Conservation (phyloP, 2,113 vertebrate species). For the Rhabdomys dilectus region DNA sequence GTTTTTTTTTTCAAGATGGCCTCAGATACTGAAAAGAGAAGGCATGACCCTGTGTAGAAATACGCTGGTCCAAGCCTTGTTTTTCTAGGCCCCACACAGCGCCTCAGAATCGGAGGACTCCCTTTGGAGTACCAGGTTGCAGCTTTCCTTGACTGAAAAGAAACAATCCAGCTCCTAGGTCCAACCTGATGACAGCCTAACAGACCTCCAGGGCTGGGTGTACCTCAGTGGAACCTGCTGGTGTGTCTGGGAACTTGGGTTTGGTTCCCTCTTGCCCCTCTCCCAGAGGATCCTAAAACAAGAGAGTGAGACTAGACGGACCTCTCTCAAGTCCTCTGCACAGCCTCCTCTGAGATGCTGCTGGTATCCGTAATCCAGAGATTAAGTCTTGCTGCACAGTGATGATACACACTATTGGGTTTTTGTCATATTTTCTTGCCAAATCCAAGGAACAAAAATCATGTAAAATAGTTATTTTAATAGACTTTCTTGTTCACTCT, state of each 20-base stretch:
- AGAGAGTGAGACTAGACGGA: no score
- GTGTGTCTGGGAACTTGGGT: background rate
- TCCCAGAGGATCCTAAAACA: background rate
- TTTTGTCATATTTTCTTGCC: constrained; percentile 22
- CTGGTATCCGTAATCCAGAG: background rate
- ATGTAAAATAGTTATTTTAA: background rate
- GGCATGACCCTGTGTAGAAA: background rate
- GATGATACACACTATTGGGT: background rate
- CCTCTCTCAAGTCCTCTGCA: background rate
- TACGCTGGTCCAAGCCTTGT: background rate
- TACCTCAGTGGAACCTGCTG: background rate
- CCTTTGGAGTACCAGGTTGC: background rate
- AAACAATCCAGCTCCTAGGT: background rate
- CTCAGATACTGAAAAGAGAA: background rate
- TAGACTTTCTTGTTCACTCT: background rate
- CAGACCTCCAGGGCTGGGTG: no score
- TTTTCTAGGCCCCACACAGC: background rate
- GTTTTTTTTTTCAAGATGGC: background rate
- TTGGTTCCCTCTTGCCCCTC: background rate
- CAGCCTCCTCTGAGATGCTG: no score
- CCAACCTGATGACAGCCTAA: background rate
- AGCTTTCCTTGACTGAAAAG: background rate
- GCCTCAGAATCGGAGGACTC: background rate
- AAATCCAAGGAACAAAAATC: background rate
- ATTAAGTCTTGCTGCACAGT: background rate